Conservation (phyloP, 2,113 vertebrate genomes). For the Seriola rivoliana region DNA sequence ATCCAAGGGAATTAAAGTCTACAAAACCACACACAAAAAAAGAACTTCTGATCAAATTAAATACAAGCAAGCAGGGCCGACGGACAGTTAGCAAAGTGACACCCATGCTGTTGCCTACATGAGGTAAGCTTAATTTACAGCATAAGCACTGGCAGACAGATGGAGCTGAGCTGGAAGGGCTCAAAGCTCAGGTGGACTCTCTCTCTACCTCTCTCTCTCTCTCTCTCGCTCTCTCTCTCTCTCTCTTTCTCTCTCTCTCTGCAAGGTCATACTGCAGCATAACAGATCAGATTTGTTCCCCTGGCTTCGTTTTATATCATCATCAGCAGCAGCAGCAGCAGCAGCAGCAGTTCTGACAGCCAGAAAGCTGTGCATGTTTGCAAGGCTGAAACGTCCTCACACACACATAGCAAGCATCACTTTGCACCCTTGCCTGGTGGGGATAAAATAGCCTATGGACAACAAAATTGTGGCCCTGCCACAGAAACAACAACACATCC, state of each 20-base stretch:
- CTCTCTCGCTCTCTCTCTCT: constrained; percentile 28
- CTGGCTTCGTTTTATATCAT: constrained; percentile 22
- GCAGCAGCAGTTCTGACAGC: constrained; percentile 11
- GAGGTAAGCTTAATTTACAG: constrained; percentile 68
- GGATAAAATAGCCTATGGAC: constrained; percentile 24
- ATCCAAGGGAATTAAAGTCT: neutral
- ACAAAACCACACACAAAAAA: neutral
- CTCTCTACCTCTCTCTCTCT: constrained; percentile 5
- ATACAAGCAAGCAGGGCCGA: constrained; percentile 10
- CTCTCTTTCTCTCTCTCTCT: constrained; percentile 24
- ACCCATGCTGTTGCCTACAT: constrained; percentile 22
- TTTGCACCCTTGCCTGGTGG: constrained; percentile 4
- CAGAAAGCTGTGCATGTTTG: constrained; percentile 11
- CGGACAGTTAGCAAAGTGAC: neutral
- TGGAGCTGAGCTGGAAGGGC: constrained; percentile 77
- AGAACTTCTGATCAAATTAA: constrained; percentile 22
- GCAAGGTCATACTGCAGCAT: constrained; percentile 81
- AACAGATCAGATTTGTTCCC: constrained; percentile 56
- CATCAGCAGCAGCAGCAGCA: constrained; percentile 20
- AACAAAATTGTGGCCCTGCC: constrained; percentile 55
- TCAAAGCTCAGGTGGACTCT: constrained; percentile 78
- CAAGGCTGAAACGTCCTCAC: constrained; percentile 24
- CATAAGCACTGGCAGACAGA: constrained; percentile 71
- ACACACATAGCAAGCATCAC: constrained; percentile 6
- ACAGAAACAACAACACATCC: constrained; percentile 41